Percentiles rank a stretch among this genome's conserved stretches.
phyloP scores from a whole-genome alignment of 2,888 invertebrate species.

The Caenorhabditis sp. region DNA sequence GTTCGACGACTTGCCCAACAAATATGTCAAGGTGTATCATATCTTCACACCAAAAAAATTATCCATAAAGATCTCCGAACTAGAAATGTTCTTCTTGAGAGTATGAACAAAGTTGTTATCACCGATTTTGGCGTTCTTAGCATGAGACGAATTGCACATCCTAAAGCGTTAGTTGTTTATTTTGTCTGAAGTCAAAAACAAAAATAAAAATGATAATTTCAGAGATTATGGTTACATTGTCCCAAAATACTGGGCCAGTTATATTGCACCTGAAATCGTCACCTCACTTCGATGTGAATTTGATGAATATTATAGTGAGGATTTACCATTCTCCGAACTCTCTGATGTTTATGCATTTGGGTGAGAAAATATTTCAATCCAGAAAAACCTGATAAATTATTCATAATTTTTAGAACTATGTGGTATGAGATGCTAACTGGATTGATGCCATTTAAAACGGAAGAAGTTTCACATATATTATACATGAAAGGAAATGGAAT shows the following conservation, averaged over 20 bases:
- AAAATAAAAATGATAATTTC: constrained; percentile 14
- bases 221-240: constrained; percentile 78
- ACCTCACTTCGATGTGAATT: constrained; percentile 15
- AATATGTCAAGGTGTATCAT: constrained; percentile 94
- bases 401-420: constrained; percentile 15
- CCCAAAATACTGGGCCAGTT: constrained; percentile 97
- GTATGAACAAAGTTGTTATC: constrained; percentile 84
- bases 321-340: constrained; percentile 88
- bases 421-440: constrained; percentile 45
- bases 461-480: constrained; percentile 90
- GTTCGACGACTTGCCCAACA: constrained; percentile 92
- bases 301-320: constrained; percentile 72
- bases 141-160: constrained; percentile 84
- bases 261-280: constrained; percentile 91
- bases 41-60: constrained; percentile 95
- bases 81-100: constrained; percentile 95
- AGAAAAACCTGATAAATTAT: no score
- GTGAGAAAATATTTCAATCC: constrained; percentile 75
- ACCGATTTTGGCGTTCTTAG: constrained; percentile 98
- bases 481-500: constrained; percentile 97
- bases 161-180: constrained; percentile 31
- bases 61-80: constrained; percentile 97
- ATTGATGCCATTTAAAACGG: constrained; percentile 74
- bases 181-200: neutral
- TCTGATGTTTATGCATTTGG: constrained; percentile 98